Base-by-base conservation (phyloP, 2,888 invertebrate species). In the Odontothrips loti region DNA sequence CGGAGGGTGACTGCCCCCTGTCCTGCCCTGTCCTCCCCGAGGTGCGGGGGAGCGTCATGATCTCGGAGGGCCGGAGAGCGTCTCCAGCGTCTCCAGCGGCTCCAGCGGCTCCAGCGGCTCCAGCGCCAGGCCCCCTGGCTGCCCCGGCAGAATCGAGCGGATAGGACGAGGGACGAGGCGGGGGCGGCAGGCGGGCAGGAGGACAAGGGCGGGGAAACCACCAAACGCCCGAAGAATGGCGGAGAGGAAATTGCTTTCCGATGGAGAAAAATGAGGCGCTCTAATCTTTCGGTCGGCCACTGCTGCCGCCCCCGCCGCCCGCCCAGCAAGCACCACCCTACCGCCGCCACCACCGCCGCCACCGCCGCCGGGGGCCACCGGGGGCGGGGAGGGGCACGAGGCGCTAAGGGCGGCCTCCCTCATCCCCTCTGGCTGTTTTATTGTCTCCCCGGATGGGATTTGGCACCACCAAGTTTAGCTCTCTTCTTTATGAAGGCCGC, bases 391-490 rank as follows among this genome's bases (percentile, higher is more conserved):
- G 58, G 58, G 58, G 4, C 20, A n/a, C 10, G 58, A 17, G 51
- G 51, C 51, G 51, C 15, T 12, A 20, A 12, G 63, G 23, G 68
- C 68, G 68, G 27, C 23, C 68, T 75, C 68, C 68, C 58, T 58
- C 58, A 58, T 58, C 58, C 58, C 58, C 17, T 43, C 34, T 4
- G 58, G 23, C 68, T 75, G 68, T 75, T 75, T 75, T 75, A 75
- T 75, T 75, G 68, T 75, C 68, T 75, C 68, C 68, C 68, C 68
- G 68, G 68, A 75, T 75, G 68, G 68, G 68, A 75, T 75, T 75
- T 75, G 68, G 68, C 68, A 27, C 68, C 68, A 27, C 68, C 68
- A 27, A 75, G 68, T 75, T 43, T 75, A 75, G 68, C 68, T n/a
- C 23, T 12, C 68, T 27, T 75, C 68, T 75, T 75, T 75, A 75